These are phyloP conservation scores for Enteromius radiatus DNA, from an alignment of 2,797 vertebrate genomes.

Conservation along the genomic window DNA sequence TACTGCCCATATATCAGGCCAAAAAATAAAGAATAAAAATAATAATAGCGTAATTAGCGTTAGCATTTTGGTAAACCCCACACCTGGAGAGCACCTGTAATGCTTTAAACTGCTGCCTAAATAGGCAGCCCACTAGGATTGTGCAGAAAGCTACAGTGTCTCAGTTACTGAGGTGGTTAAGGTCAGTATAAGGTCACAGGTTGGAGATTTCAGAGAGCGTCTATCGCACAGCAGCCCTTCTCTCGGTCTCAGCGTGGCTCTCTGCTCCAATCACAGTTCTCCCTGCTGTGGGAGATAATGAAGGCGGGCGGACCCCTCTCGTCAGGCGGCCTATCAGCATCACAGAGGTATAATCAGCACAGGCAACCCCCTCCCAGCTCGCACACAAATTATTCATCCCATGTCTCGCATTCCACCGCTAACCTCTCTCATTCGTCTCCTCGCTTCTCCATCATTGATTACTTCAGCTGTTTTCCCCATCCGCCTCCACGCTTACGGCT, in stretches of 20 bases:
- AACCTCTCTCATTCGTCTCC: slow-evolving; percentile 21
- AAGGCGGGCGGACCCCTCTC: slow-evolving; percentile 55
- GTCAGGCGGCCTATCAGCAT: slow-evolving; percentile 53
- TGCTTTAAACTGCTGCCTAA: slow-evolving; percentile 13
- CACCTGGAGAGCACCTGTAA: slow-evolving; percentile 9
- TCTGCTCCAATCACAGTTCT: slow-evolving; percentile 46
- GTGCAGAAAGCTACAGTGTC: background rate
- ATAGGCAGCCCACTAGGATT: background rate
- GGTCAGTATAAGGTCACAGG: slow-evolving; percentile 19
- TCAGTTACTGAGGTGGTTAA: slow-evolving; percentile 25
- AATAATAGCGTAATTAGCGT: background rate
- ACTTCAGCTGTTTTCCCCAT: slow-evolving; percentile 52
- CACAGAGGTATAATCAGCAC: slow-evolving; percentile 55
- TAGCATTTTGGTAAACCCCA: background rate
- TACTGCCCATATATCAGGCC: background rate
- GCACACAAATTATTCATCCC: slow-evolving; percentile 55
- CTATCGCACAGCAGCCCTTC: slow-evolving; percentile 29
- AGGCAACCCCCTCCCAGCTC: slow-evolving; percentile 37
- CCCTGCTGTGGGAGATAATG: slow-evolving; percentile 57
- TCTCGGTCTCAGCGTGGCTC: slow-evolving; percentile 35
- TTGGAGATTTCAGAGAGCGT: slow-evolving; percentile 31
- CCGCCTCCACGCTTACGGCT: slow-evolving; percentile 39
- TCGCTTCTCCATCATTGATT: slow-evolving; percentile 51
- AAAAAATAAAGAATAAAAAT: background rate
- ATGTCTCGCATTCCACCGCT: slow-evolving; percentile 42